Evolutionary conservation across 2,888 invertebrate genomes (phyloP).

Genomic region (Zygaena filipendulae): DNA sequence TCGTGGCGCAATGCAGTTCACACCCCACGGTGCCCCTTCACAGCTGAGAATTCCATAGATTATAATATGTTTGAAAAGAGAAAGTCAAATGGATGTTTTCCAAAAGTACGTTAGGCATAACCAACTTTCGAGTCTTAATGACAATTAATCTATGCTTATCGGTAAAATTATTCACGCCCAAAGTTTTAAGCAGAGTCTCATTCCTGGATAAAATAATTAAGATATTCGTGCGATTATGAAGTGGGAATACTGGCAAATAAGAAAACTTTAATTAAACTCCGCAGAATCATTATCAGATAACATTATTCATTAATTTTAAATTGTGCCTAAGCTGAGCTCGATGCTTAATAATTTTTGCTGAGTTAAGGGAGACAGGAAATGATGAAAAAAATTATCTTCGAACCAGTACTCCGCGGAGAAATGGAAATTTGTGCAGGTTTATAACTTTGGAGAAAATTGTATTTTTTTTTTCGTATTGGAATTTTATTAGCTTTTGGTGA

Average conservation of each 20-base stretch:
- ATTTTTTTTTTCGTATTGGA: slow-evolving; percentile 44
- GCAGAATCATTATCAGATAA: slow-evolving; percentile 63
- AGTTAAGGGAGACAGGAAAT: slow-evolving; percentile 54
- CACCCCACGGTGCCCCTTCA: slow-evolving; percentile 2
- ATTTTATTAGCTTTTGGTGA: slow-evolving; percentile 48
- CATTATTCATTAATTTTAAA: slow-evolving; percentile 68
- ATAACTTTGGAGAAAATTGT: slow-evolving; percentile 57
- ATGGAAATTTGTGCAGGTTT: slow-evolving; percentile 58
- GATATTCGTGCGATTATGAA: slow-evolving; percentile 56
- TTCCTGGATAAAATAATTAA: slow-evolving; percentile 44
- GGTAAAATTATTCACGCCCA: slow-evolving; percentile 37
- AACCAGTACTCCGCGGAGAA: slow-evolving; percentile 52
- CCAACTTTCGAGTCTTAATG: too few relatives aligned
- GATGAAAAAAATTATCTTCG: slow-evolving; percentile 61
- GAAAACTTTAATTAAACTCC: slow-evolving; percentile 65
- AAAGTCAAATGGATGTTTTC: too few relatives aligned
- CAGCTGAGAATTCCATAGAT: too few relatives aligned
- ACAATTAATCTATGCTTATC: too few relatives aligned
- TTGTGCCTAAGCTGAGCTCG: slow-evolving; percentile 45
- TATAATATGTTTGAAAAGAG: too few relatives aligned
- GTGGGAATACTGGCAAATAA: slow-evolving; percentile 39
- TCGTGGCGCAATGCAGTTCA: slow-evolving; percentile 23
- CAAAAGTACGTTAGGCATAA: too few relatives aligned
- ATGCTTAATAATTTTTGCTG: slow-evolving; percentile 60
- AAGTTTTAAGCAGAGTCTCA: slow-evolving; percentile 40